These are phyloP conservation scores for Muraenolepis orangiensis DNA, from an alignment of 2,797 vertebrate species.

Conservation along the genomic window DNA sequence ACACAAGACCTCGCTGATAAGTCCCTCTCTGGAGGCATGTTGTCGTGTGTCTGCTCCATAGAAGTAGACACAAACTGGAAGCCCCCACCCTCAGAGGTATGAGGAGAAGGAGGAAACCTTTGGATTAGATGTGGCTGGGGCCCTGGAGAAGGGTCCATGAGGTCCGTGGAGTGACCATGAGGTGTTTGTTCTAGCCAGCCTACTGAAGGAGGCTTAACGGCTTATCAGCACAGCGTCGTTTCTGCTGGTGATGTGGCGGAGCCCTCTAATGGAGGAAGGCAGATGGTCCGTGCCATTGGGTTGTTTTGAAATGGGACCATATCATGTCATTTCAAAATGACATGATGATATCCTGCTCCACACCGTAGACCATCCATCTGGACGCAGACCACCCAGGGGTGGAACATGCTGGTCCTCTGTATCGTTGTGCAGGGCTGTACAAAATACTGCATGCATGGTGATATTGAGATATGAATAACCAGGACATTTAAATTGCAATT, in stretches of 20 bases:
- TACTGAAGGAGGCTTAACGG: conserved; percentile 54
- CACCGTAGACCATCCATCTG: not conserved
- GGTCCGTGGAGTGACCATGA: conserved; percentile 10
- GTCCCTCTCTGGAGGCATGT: not conserved
- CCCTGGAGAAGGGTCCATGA: conserved; percentile 11
- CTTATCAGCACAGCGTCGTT: conserved; percentile 30
- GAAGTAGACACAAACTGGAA: not conserved
- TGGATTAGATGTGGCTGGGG: conserved; percentile 6
- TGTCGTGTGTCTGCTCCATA: not conserved
- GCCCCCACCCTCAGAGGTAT: too few relatives aligned
- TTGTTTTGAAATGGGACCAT: not conserved
- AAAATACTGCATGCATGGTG: not conserved
- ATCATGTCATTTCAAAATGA: too few relatives aligned
- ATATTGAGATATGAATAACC: not conserved
- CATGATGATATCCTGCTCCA: not conserved
- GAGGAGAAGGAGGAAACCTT: not conserved
- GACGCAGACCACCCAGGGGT: not conserved
- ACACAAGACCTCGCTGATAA: not conserved
- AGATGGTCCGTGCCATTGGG: not conserved
- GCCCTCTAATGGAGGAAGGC: conserved; percentile 7
- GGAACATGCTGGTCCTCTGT: not conserved
- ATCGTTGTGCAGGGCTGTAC: not conserved
- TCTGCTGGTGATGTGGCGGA: conserved; percentile 18
- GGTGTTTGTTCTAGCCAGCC: conserved; percentile 46
- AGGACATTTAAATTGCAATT: not conserved